Evolutionary conservation across 2,113 vertebrate species (phyloP).

Genomic region (Macaca fascicularis): T2T-MFA8v1.1 NC_088381.1:100874501-100875000

Average conservation of each 20-base stretch:
- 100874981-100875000: neutral
- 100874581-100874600: slow-evolving; percentile 3
- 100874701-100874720: neutral
- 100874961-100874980: neutral
- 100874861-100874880: neutral
- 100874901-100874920: neutral
- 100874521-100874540: neutral
- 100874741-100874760: neutral
- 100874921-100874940: neutral
- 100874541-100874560: neutral
- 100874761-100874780: neutral
- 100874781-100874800: neutral
- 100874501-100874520: neutral
- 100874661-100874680: slow-evolving; percentile 55
- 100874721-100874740: neutral
- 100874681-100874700: neutral
- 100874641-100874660: slow-evolving; percentile 31
- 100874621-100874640: neutral
- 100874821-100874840: neutral
- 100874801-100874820: neutral
- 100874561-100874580: neutral
- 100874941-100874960: neutral
- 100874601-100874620: neutral
- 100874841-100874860: neutral
- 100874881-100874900: slow-evolving; percentile 10